phyloP scores from a whole-genome alignment of 2,797 vertebrate genomes.

The Typhlichthys eigenmanni region DNA sequence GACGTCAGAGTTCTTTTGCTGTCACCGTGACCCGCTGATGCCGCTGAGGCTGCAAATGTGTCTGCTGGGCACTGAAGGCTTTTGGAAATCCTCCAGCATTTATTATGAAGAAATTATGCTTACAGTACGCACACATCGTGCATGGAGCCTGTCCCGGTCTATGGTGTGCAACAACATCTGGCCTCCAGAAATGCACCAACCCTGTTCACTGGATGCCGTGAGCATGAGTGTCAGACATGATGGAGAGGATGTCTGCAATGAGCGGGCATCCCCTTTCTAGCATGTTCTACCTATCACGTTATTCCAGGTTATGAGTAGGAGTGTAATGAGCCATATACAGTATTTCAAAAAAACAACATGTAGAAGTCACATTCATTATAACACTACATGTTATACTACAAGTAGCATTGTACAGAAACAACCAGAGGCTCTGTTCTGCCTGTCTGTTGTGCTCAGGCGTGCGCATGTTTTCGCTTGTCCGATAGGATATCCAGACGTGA shows the following conservation, averaged over 20 bases:
- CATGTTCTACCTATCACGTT: constrained; percentile 25
- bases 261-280: constrained; percentile 31
- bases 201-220: constrained; percentile 45
- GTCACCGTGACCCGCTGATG: constrained; percentile 12
- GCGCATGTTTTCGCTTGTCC: too few relatives aligned
- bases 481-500: too few relatives aligned
- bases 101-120: constrained; percentile 51
- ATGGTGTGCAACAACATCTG: constrained; percentile 73
- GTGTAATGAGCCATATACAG: not conserved
- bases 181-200: constrained; percentile 55
- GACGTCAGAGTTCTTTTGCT: constrained; percentile 17
- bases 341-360: too few relatives aligned
- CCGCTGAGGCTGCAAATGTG: constrained; percentile 39
- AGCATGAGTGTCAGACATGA: constrained; percentile 28
- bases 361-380: too few relatives aligned
- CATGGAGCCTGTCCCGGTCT: constrained; percentile 38
- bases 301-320: constrained; percentile 21
- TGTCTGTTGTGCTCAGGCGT: not conserved
- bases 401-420: too few relatives aligned
- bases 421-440: not conserved
- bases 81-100: constrained; percentile 43
- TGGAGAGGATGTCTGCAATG: constrained; percentile 44
- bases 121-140: constrained; percentile 26
- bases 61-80: constrained; percentile 41
- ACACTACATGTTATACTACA: too few relatives aligned